Percentiles rank a stretch among this genome's conserved stretches.
These are phyloP conservation scores for Ips nitidus DNA, from an alignment of 1,140 invertebrate species.

Conservation along the genomic window DNA sequence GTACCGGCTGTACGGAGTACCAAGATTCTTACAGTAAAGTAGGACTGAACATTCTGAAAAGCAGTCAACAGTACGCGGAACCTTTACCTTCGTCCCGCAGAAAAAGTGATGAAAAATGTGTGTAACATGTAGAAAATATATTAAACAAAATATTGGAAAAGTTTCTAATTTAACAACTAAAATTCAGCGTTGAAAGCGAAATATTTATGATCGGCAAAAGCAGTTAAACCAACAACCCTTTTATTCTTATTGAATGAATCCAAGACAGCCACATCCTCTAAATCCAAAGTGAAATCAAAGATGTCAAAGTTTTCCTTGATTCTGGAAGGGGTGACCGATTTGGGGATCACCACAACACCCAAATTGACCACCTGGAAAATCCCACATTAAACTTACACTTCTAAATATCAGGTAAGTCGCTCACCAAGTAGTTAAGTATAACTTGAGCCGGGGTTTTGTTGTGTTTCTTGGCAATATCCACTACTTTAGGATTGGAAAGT, in stretches of 20 bases:
- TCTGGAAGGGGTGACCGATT: constrained; percentile 73
- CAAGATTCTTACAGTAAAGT: constrained; percentile 60
- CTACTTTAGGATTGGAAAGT: constrained; percentile 55
- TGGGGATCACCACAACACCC: constrained; percentile 78
- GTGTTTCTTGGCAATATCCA: constrained; percentile 65
- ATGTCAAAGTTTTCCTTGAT: constrained; percentile 76
- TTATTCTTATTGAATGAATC: constrained; percentile 62
- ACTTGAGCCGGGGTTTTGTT: constrained; percentile 70
- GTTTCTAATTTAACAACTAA: not conserved
- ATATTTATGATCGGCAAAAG: constrained; percentile 57
- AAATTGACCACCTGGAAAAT: constrained; percentile 47
- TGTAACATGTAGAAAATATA: not conserved
- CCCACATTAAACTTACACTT: too few relatives aligned
- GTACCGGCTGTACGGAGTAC: constrained; percentile 61
- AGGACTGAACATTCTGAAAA: constrained; percentile 59
- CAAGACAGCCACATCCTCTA: constrained; percentile 64
- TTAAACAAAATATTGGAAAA: too few relatives aligned
- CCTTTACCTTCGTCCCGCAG: constrained; percentile 60
- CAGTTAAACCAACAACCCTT: constrained; percentile 56
- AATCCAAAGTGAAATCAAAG: constrained; percentile 74
- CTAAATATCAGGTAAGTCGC: not conserved
- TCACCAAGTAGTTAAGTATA: constrained; percentile 66
- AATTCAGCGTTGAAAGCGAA: constrained; percentile 48
- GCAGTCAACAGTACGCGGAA: constrained; percentile 60
- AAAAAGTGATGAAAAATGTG: constrained; percentile 40